Percentiles rank a stretch among this genome's conserved stretches.
These are phyloP conservation scores for Ecliptopera silaceata DNA, from an alignment of 2,888 invertebrate genomes.

Conservation along the genomic window DNA sequence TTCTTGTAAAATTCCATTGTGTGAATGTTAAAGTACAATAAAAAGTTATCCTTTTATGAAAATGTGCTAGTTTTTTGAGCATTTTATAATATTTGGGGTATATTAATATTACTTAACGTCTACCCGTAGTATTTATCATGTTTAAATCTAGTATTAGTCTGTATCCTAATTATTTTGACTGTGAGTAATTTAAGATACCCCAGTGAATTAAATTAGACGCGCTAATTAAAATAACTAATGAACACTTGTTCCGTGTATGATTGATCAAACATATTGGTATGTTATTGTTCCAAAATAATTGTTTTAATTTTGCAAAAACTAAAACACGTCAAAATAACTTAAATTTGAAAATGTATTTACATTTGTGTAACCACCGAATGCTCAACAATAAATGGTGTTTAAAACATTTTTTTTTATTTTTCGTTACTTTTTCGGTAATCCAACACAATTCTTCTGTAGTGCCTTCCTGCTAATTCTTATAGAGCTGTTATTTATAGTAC, in stretches of 20 bases:
- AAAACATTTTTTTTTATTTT: slow-evolving; percentile 35
- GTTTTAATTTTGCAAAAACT: slow-evolving; percentile 17
- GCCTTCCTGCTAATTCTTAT: slow-evolving; percentile 51
- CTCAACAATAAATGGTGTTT: slow-evolving; percentile 47
- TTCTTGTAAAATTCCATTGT: slow-evolving; percentile 10
- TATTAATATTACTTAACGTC: not conserved
- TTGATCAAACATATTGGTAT: not conserved
- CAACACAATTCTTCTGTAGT: slow-evolving; percentile 56
- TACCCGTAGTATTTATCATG: slow-evolving; percentile 13
- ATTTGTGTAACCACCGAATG: slow-evolving; percentile 47
- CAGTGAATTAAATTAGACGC: slow-evolving; percentile 2
- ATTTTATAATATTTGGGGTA: slow-evolving; percentile 13
- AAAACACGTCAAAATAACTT: slow-evolving; percentile 33
- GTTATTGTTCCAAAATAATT: not conserved
- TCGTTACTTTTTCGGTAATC: slow-evolving; percentile 29
- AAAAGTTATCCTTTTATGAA: not conserved
- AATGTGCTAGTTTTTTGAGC: not conserved
- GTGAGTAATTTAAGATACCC: slow-evolving; percentile 10
- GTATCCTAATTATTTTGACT: slow-evolving; percentile 6
- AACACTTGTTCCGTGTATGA: not conserved
- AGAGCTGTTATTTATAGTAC: slow-evolving; percentile 38
- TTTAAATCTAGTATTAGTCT: slow-evolving; percentile 7
- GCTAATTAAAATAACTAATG: not conserved
- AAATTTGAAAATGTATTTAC: slow-evolving; percentile 21
- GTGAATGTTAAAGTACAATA: slow-evolving; percentile 21